Base-by-base conservation (phyloP, 2,888 invertebrate genomes). In the Nomada ruficornis region DNA sequence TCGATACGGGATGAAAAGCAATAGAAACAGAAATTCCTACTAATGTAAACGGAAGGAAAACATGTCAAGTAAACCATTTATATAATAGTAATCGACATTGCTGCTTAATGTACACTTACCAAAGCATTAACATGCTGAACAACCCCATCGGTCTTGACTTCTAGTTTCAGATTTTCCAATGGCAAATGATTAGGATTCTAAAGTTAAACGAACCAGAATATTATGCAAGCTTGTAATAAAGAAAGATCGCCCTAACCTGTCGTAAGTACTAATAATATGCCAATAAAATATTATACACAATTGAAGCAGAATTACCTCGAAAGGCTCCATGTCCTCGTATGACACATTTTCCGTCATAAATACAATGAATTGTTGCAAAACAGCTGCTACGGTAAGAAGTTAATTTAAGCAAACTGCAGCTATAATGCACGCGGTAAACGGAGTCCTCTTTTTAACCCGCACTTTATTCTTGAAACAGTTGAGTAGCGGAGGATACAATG, bases 61-160 rank as follows among this genome's bases (percentile, higher is more conserved):
- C 3, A 18, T 11, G 36, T 26, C 23, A 36, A 68, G 5, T 10
- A 4, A 57, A 62, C 36, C 4, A 11, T 76, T 57, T 50, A 5
- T 62, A 13, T 0, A 18, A 50, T 29, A 7, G 9, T 3, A 44
- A 52, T 13, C 23, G 0, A 42, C n/a, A 50, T n/a, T 65, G 11
- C 5, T 47, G 36, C 11, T 57, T 36, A 26, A 62, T 13, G 20
- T n/a, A 62, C 71, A 89, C 94, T 94, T 94, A 96, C 96, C 94
- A 97, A 94, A 69, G 97, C 96, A 84, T 96, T 95, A 65, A 96
- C 93, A 85, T 94, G 93, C 79, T 94, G 94, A 4, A 94, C 90
- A 18, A 96, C 94, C 11, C 96, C 96, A 82, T 95, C 94, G 81
- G 94, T 94, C 42, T 93, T 93, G 3, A 95, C 91, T 20, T 90